A percentile compares a stretch with the other conserved stretches of the same genome.
These are phyloP conservation scores for Cryptotis parvus DNA, from an alignment of 2,113 vertebrate genomes.

Conservation along the genomic window DNA sequence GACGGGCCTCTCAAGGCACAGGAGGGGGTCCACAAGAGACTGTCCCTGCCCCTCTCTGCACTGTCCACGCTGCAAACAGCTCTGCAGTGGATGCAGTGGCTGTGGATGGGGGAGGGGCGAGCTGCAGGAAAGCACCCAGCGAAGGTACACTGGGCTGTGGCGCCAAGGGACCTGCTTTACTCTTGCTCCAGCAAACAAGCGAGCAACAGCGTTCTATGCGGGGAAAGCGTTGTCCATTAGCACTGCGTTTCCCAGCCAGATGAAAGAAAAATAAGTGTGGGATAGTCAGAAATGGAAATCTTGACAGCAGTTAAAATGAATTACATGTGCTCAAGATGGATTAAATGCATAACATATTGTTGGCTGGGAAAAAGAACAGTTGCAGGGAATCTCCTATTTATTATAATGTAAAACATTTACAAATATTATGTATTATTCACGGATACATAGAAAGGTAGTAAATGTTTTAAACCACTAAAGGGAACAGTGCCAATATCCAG, in stretches of 20 bases:
- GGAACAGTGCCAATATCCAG: neutral
- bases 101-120: no score
- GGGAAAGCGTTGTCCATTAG: neutral
- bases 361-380: neutral
- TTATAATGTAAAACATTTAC: neutral
- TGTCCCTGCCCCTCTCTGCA: neutral
- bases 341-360: neutral
- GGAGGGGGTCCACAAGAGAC: neutral
- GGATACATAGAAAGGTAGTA: neutral
- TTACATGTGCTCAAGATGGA: neutral
- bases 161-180: neutral
- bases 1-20: fast-evolving
- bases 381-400: conserved; percentile 20
- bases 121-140: no score
- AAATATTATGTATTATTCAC: neutral
- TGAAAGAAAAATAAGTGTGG: conserved; percentile 31
- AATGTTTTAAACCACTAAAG: conserved; percentile 22
- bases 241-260: conserved; percentile 4
- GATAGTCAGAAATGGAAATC: conserved; percentile 21
- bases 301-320: conserved; percentile 62
- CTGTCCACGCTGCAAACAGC: fast-evolving
- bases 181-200: neutral
- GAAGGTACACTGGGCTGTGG: no score
- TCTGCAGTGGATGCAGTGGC: no score
- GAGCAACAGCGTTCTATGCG: neutral